Evolutionary conservation across 2,888 invertebrate genomes (phyloP).

Genomic region (Orchesellides sinensis): DNA sequence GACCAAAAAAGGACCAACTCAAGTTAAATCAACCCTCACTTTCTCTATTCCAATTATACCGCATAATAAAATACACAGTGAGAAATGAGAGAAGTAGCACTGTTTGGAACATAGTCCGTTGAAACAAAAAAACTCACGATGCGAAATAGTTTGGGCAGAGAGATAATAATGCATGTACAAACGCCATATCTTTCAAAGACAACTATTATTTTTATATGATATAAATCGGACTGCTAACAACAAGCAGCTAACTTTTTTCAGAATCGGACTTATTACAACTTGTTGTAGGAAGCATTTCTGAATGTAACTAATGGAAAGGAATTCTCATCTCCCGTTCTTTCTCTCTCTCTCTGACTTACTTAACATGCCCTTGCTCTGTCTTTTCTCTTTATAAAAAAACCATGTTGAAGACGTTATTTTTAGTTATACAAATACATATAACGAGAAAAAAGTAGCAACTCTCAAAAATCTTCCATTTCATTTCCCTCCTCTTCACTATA

Average conservation of each 20-base stretch:
- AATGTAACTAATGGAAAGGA: slow-evolving; percentile 53
- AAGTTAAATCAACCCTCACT: slow-evolving; percentile 64
- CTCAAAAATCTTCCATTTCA: slow-evolving; percentile 58
- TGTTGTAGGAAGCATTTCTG: slow-evolving; percentile 57
- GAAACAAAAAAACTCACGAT: background rate
- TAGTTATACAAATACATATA: too few relatives aligned
- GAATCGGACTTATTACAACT: slow-evolving; percentile 49
- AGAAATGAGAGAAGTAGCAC: slow-evolving; percentile 34
- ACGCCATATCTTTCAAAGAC: slow-evolving; percentile 46
- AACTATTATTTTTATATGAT: slow-evolving; percentile 52
- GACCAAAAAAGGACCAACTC: slow-evolving; percentile 71
- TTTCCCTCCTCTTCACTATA: slow-evolving; percentile 36
- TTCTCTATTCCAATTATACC: slow-evolving; percentile 65
- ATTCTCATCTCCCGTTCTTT: slow-evolving; percentile 37
- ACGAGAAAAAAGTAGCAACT: slow-evolving; percentile 31
- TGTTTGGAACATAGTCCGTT: background rate
- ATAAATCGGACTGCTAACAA: slow-evolving; percentile 46
- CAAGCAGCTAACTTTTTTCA: slow-evolving; percentile 37
- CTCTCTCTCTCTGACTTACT: slow-evolving; percentile 10
- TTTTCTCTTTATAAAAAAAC: slow-evolving; percentile 24
- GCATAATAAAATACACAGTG: slow-evolving; percentile 38
- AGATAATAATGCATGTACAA: slow-evolving; percentile 39
- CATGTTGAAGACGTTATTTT: slow-evolving; percentile 32
- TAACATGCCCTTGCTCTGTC: slow-evolving; percentile 10
- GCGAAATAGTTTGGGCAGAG: background rate